Evolutionary conservation across 2,113 vertebrate species (phyloP).

Genomic region (Saccopteryx bilineata): DNA sequence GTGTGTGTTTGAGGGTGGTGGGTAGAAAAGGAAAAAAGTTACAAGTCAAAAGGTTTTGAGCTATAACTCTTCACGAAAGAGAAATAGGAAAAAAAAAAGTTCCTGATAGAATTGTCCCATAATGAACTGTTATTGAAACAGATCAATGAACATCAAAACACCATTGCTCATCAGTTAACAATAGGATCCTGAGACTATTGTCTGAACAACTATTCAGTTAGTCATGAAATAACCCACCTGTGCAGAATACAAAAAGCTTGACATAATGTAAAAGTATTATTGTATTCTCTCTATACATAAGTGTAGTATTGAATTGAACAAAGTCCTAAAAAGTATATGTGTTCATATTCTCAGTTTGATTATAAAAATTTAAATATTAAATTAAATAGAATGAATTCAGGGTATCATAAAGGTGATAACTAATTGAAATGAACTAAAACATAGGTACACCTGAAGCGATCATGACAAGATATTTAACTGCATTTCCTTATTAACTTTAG

Average conservation of each 20-base stretch:
- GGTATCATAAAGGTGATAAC: slow-evolving; percentile 25
- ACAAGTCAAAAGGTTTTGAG: slow-evolving; percentile 19
- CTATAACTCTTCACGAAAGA: slow-evolving; percentile 41
- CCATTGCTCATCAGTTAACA: background rate
- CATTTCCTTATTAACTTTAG: slow-evolving; percentile 60
- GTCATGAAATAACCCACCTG: slow-evolving; percentile 48
- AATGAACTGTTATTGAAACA: slow-evolving; percentile 30
- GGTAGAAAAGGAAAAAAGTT: slow-evolving; percentile 35
- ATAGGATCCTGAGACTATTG: background rate
- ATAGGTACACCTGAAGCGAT: slow-evolving; percentile 5
- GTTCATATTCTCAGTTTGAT: background rate
- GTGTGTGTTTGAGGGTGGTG: background rate
- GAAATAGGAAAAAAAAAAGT: slow-evolving; percentile 11
- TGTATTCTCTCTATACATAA: background rate
- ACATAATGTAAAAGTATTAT: slow-evolving; percentile 14
- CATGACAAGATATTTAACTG: slow-evolving; percentile 25
- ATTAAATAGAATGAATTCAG: slow-evolving; percentile 38
- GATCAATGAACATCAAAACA: slow-evolving; percentile 17
- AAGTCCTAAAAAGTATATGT: slow-evolving; percentile 19
- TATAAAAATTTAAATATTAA: slow-evolving; percentile 63
- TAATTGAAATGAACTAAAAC: slow-evolving; percentile 54
- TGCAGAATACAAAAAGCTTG: background rate
- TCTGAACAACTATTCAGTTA: slow-evolving; percentile 41
- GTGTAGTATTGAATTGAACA: background rate
- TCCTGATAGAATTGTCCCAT: slow-evolving; percentile 35